Conservation (phyloP, 2,888 invertebrate genomes). For the Rhopalosiphum nymphaeae region DNA sequence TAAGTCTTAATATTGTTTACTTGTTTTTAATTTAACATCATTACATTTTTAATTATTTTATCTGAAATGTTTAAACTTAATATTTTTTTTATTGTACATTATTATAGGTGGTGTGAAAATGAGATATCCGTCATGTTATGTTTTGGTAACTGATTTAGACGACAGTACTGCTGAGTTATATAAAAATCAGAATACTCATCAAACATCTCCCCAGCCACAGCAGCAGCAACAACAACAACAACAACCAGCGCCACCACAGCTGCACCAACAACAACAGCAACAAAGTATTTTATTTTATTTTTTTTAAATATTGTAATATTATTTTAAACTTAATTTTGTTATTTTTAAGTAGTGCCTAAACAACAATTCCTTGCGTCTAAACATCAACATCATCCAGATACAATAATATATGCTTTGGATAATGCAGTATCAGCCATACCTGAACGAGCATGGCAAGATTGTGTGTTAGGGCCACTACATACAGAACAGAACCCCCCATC, state of each 20-base stretch:
- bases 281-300: slow-evolving; percentile 41
- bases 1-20: slow-evolving; percentile 68
- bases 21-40: background rate
- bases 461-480: slow-evolving; percentile 73
- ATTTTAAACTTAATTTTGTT: slow-evolving; percentile 8
- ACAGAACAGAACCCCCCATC: slow-evolving; percentile 67
- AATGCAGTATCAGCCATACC: slow-evolving; percentile 76
- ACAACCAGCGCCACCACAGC: background rate
- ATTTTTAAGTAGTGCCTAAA: slow-evolving; percentile 36
- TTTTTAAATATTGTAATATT: background rate
- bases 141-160: slow-evolving; percentile 90
- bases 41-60: background rate
- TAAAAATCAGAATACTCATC: slow-evolving; percentile 51
- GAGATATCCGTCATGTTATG: slow-evolving; percentile 96
- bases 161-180: slow-evolving; percentile 70
- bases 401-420: slow-evolving; percentile 72
- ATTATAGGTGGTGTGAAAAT: slow-evolving; percentile 85
- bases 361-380: slow-evolving; percentile 47
- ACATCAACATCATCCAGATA: slow-evolving; percentile 74
- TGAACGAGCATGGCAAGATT: slow-evolving; percentile 83
- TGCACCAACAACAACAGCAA: slow-evolving; percentile 43
- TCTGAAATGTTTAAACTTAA: background rate
- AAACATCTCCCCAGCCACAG: slow-evolving; percentile 23
- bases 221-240: slow-evolving; percentile 5
- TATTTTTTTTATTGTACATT: background rate